Percentiles rank a stretch among this genome's conserved stretches.
phyloP scores from a whole-genome alignment of 2,888 invertebrate species.

The Idaea biselata region DNA sequence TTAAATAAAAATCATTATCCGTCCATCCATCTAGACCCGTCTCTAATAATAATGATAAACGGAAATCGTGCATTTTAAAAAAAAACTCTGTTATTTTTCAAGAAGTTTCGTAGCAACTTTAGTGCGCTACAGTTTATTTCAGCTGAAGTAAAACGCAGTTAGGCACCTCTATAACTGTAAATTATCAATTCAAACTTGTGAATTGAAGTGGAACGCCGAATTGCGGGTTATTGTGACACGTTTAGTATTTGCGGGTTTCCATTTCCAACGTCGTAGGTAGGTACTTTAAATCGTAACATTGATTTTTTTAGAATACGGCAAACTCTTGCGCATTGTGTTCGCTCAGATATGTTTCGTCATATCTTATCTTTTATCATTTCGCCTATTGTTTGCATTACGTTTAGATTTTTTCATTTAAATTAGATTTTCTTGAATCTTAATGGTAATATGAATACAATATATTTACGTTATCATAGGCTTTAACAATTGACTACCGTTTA shows the following conservation, averaged over 20 bases:
- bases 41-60: too few relatives aligned
- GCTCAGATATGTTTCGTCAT: background rate
- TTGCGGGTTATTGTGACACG: slow-evolving; percentile 53
- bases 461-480: background rate
- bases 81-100: too few relatives aligned
- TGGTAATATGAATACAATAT: background rate
- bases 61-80: too few relatives aligned
- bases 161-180: slow-evolving; percentile 2
- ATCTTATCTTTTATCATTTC: background rate
- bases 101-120: background rate
- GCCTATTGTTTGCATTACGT: slow-evolving; percentile 3
- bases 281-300: slow-evolving; percentile 11
- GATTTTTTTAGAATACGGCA: slow-evolving; percentile 7
- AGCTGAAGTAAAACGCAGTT: background rate
- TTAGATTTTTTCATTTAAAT: slow-evolving; percentile 1
- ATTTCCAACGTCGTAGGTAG: background rate
- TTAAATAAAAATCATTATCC: too few relatives aligned
- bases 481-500: background rate
- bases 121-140: background rate
- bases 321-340: background rate
- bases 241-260: slow-evolving; percentile 10
- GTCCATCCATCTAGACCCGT: too few relatives aligned
- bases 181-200: slow-evolving; percentile 31
- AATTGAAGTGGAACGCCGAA: slow-evolving; percentile 55
- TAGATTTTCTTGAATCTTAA: background rate